Evolutionary conservation across 2,113 vertebrate genomes (phyloP), one percentile per base, ranked within the genome.

Genomic region (Plecturocebus donacophilus): DNA sequence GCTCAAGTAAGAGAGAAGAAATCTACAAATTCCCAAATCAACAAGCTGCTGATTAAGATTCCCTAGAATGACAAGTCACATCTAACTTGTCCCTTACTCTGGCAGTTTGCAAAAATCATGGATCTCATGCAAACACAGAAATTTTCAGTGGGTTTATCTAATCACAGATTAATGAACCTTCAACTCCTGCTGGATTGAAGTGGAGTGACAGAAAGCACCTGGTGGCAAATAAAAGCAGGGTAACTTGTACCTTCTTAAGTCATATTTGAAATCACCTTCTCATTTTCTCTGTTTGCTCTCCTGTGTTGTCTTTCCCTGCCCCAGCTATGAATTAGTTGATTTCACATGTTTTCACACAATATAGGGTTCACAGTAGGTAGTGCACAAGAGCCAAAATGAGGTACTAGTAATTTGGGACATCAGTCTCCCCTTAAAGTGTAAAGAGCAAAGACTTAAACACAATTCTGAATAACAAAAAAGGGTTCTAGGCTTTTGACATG

Each of bases 1-100:
- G n/a, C 38, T 80, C 71, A 91, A 20, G 20, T 32, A 6, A 92
- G 16, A 79, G 71, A 84, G 93, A 54, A 85, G 14, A 88, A 68
- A 42, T 79, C 73, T 61, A 42, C 8, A 82, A 83, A 56, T 70
- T 66, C 7, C 6, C 20, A 5, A 56, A 56, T 21, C 21, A 54
- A 35, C 23, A 25, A 16, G 0, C n/a, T 89, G 56, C n/a, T 96
- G 79, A 84, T 85, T 96, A 86, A 86, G 85, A 93, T 89, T 85
- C 21, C 61, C 49, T 52, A 90, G 38, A 56, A 5, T 49, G 25
- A 38, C 25, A 75, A 71, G 21, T 66, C 30, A 88, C 19, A 66
- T 20, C 25, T 54, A 80, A 86, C 54, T 61, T 82, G 32, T 75
- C 85, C 32, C n/a, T 94, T 27, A 86, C 19, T 85, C 75, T 89